Evolutionary conservation across 2,888 invertebrate species (phyloP).

Genomic region (Xylocampa areola): DNA sequence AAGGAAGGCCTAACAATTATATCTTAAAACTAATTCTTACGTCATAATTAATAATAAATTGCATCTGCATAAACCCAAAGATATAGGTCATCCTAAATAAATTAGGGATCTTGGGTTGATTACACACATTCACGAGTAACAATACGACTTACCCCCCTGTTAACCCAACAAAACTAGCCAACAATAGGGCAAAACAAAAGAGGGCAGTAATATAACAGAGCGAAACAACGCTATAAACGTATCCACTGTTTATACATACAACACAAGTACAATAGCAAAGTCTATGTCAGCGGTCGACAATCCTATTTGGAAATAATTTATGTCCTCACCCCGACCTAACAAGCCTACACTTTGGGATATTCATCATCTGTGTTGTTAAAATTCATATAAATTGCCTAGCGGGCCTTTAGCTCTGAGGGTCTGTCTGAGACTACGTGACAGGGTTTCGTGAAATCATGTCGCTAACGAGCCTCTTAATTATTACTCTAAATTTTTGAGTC

Average conservation of each 20-base stretch:
- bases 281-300: constrained; percentile 49
- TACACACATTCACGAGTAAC: constrained; percentile 8
- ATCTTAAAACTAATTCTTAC: background rate
- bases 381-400: constrained; percentile 60
- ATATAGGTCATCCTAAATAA: background rate
- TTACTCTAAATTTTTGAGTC: background rate
- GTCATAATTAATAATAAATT: background rate
- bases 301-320: constrained; percentile 63
- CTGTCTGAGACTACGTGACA: constrained; percentile 32
- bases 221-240: constrained; percentile 28
- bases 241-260: constrained; percentile 43
- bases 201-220: constrained; percentile 29
- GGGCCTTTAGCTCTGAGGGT: constrained; percentile 23
- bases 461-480: constrained; percentile 21
- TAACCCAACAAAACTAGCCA: constrained; percentile 41
- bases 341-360: constrained; percentile 44
- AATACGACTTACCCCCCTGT: constrained; percentile 22
- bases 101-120: background rate
- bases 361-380: constrained; percentile 59
- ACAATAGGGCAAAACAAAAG: constrained; percentile 48
- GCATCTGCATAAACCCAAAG: background rate
- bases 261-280: constrained; percentile 43
- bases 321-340: constrained; percentile 50
- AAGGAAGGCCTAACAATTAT: constrained; percentile 35
- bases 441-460: constrained; percentile 23